Percentiles rank a stretch among this genome's conserved stretches.
These are phyloP conservation scores for Collichthys lucidus DNA, from an alignment of 2,113 vertebrate genomes.

Conservation along the genomic window DNA sequence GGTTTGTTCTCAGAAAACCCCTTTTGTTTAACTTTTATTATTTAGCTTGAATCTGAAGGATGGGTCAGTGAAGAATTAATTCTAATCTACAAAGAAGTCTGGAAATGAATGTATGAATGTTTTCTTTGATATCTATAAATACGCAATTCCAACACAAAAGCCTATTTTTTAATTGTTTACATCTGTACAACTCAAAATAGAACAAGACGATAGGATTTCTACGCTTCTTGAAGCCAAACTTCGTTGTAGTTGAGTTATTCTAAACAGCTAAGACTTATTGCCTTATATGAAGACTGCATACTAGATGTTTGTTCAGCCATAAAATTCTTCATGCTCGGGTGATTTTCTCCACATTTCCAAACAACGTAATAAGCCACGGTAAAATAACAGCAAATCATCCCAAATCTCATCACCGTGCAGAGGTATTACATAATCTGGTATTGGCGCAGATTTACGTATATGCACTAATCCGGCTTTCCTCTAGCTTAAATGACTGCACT, in stretches of 20 bases:
- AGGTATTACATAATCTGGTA: slow-evolving; percentile 25
- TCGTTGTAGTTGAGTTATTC: background rate
- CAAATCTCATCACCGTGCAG: slow-evolving; percentile 48
- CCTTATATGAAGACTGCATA: background rate
- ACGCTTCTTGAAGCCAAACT: background rate
- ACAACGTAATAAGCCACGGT: slow-evolving; percentile 32
- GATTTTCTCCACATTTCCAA: slow-evolving; percentile 9
- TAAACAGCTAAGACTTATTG: background rate
- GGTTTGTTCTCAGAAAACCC: background rate
- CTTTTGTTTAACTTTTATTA: background rate
- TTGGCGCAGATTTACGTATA: slow-evolving; percentile 45
- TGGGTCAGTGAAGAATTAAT: background rate
- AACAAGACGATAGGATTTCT: background rate
- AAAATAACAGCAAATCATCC: slow-evolving; percentile 40
- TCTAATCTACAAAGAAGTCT: background rate
- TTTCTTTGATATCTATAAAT: background rate
- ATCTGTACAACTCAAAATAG: background rate
- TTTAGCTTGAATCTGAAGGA: background rate
- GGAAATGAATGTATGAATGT: background rate
- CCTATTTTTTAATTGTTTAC: background rate
- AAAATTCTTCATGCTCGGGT: background rate
- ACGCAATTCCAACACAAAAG: background rate
- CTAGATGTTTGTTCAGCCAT: background rate
- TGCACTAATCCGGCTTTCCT: slow-evolving; percentile 52
- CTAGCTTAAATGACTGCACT: slow-evolving; percentile 19